A percentile compares a stretch with the other conserved stretches of the same genome.
Evolutionary conservation across 2,797 vertebrate species (phyloP).

Genomic region (Ambastaia sidthimunki): DNA sequence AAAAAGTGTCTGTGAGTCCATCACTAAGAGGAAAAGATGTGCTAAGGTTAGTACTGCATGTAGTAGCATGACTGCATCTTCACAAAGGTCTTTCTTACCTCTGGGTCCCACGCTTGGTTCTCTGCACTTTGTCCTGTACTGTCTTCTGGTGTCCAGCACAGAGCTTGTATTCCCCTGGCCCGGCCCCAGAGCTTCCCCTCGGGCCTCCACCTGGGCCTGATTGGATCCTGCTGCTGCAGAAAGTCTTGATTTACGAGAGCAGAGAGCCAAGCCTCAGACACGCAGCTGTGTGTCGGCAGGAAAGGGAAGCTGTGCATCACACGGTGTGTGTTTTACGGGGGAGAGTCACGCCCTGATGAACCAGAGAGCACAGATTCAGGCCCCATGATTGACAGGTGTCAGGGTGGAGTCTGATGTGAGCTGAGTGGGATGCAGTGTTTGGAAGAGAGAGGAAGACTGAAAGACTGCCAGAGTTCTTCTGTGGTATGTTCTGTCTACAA

Average conservation of each 20-base stretch:
- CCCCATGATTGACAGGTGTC: slow-evolving; percentile 84
- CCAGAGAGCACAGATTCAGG: slow-evolving; percentile 78
- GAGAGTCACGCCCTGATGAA: slow-evolving; percentile 82
- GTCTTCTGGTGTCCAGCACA: slow-evolving; percentile 87
- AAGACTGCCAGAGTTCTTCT: not conserved
- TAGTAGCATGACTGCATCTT: slow-evolving; percentile 28
- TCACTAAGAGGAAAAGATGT: slow-evolving; percentile 11
- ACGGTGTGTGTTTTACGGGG: slow-evolving; percentile 88
- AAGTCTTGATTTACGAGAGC: slow-evolving; percentile 93
- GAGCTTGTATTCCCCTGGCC: slow-evolving; percentile 84
- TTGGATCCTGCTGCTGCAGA: slow-evolving; percentile 95
- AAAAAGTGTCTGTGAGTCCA: slow-evolving; percentile 21
- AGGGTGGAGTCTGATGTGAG: slow-evolving; percentile 70
- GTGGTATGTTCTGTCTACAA: not conserved
- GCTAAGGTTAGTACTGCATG: slow-evolving; percentile 10
- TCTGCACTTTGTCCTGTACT: slow-evolving; percentile 38
- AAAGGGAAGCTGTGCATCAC: slow-evolving; percentile 99
- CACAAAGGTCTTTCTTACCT: slow-evolving; percentile 40
- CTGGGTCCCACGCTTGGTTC: slow-evolving; percentile 47
- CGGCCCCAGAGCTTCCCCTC: slow-evolving; percentile 70
- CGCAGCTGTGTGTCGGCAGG: slow-evolving; percentile 94
- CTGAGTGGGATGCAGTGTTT: not conserved
- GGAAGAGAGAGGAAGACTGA: not conserved
- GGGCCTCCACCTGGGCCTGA: slow-evolving; percentile 95
- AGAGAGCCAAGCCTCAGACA: slow-evolving; percentile 82